A percentile compares a stretch with the other conserved stretches of the same genome.
phyloP scores from a whole-genome alignment of 2,113 vertebrate species.

The Rhinolophus ferrumequinum region DNA sequence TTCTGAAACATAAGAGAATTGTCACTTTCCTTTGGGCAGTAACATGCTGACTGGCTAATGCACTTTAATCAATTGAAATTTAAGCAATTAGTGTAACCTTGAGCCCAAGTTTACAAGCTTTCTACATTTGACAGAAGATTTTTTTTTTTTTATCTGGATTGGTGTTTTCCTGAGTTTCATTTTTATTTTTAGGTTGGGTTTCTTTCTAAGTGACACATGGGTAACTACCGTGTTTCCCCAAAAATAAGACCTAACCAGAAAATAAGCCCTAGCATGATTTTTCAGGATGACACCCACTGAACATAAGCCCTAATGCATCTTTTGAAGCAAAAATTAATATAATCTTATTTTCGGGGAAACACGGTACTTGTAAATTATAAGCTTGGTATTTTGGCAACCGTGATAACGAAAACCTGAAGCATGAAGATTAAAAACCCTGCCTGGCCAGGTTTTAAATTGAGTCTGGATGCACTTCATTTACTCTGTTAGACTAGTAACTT shows the following conservation, averaged over 20 bases:
- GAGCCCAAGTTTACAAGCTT: not conserved
- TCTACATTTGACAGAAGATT: slow-evolving; percentile 18
- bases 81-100: not conserved
- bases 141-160: not conserved
- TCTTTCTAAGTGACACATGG: slow-evolving; percentile 24
- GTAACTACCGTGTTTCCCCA: not conserved
- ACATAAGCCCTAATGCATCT: no score
- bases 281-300: no score
- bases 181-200: slow-evolving; percentile 60
- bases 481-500: slow-evolving; percentile 1
- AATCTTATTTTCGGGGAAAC: no score
- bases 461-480: slow-evolving; percentile 61
- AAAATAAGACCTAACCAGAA: no score
- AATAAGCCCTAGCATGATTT: no score
- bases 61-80: not conserved
- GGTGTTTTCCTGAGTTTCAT: slow-evolving; percentile 50
- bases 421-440: slow-evolving; percentile 30
- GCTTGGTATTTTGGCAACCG: slow-evolving; percentile 45
- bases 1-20: not conserved
- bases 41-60: not conserved
- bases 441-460: slow-evolving; percentile 54
- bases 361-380: slow-evolving; percentile 56
- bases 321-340: no score
- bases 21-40: not conserved
- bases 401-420: slow-evolving; percentile 39